Evolutionary conservation across 2,797 vertebrate species (phyloP).

Genomic region (Alectoris magna): DNA sequence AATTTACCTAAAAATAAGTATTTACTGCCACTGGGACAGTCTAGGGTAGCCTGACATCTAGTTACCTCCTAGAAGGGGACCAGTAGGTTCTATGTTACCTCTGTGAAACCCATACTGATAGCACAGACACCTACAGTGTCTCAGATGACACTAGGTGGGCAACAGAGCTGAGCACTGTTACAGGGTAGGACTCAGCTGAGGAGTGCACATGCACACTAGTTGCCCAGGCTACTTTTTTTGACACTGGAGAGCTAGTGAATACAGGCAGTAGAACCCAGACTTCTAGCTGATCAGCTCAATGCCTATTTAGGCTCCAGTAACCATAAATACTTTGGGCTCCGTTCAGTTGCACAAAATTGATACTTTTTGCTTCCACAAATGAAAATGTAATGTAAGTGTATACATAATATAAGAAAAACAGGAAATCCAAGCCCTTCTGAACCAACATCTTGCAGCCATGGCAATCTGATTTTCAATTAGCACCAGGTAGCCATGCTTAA

Average conservation of each 20-base stretch:
- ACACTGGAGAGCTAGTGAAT: neutral
- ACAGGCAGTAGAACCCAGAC: neutral
- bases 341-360: neutral
- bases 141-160: neutral
- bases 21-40: neutral
- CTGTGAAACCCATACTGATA: neutral
- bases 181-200: neutral
- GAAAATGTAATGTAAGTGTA: neutral
- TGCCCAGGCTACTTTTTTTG: neutral
- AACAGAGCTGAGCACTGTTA: neutral
- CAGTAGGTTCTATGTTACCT: neutral
- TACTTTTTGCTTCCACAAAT: neutral
- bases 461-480: neutral
- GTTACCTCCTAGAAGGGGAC: neutral
- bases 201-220: neutral
- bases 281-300: rapidly evolving
- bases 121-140: neutral
- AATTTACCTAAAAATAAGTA: neutral
- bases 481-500: neutral
- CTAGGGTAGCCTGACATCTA: neutral
- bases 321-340: neutral
- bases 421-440: neutral
- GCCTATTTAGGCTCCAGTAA: neutral
- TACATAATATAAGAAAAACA: neutral
- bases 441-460: neutral